phyloP scores from a whole-genome alignment of 2,797 vertebrate genomes.

The Lepidocolaptes lacrymiger region DNA sequence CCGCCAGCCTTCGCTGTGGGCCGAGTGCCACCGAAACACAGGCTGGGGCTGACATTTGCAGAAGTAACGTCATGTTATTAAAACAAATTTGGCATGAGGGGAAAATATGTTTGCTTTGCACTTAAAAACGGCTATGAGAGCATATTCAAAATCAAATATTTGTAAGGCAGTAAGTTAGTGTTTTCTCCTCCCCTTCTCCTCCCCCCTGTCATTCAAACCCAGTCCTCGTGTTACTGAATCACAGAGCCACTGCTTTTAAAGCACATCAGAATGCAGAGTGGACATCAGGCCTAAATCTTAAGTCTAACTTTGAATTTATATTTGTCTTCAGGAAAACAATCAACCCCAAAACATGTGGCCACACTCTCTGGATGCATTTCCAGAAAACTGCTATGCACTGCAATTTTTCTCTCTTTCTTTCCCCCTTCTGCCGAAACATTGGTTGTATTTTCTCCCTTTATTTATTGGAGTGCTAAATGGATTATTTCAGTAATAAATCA shows the following conservation, averaged over 20 bases:
- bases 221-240: fast-evolving
- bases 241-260: not conserved
- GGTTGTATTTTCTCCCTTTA: constrained; percentile 67
- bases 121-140: not conserved
- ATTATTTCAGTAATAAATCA: constrained; percentile 71
- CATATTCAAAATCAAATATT: constrained; percentile 7
- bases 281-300: not conserved
- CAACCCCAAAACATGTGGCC: not conserved
- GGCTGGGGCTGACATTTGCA: constrained; percentile 12
- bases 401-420: not conserved
- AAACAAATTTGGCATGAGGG: constrained; percentile 20
- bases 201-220: not conserved
- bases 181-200: not conserved
- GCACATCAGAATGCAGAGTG: not conserved
- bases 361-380: not conserved
- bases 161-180: not conserved
- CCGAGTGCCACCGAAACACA: not conserved
- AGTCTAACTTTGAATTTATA: not conserved
- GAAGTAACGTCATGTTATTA: not conserved
- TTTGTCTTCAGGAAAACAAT: constrained; percentile 12
- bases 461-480: constrained; percentile 70
- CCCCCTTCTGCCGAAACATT: not conserved
- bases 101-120: constrained; percentile 17
- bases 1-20: constrained; percentile 82
- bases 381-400: constrained; percentile 43